These are phyloP conservation scores for Hydrochoerus hydrochaeris DNA, from an alignment of 2,113 vertebrate species.

Conservation along the genomic window DNA sequence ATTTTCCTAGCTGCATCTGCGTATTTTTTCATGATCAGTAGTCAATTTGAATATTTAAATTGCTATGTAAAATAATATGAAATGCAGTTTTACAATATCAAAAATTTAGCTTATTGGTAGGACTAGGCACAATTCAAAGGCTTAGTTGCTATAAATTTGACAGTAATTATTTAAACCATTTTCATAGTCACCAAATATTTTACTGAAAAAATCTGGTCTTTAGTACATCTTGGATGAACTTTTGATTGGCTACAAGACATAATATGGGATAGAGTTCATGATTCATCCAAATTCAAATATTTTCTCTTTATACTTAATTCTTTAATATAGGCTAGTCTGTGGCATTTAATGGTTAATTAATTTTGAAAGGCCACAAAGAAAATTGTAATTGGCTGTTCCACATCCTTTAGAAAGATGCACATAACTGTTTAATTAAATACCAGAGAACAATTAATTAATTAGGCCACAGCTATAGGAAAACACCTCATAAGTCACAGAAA, in stretches of 20 bases:
- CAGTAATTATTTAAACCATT: not conserved
- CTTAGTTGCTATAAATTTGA: not conserved
- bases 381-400: slow-evolving; percentile 76
- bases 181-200: not conserved
- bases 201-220: not conserved
- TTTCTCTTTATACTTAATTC: not conserved
- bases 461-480: slow-evolving; percentile 49
- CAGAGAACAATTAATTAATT: slow-evolving; percentile 77
- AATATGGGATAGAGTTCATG: not conserved
- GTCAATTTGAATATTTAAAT: not conserved
- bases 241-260: not conserved
- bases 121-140: not conserved
- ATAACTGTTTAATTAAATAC: slow-evolving; percentile 75
- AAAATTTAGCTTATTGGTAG: not conserved
- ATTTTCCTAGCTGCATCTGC: no score
- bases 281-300: slow-evolving; percentile 40
- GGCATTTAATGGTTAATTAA: slow-evolving; percentile 73
- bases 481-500: not conserved
- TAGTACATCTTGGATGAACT: not conserved
- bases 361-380: slow-evolving; percentile 73
- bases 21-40: no score
- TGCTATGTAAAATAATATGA: not conserved
- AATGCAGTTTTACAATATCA: not conserved
- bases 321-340: slow-evolving; percentile 27
- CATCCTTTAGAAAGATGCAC: slow-evolving; percentile 65